These are phyloP conservation scores for Galago senegalensis DNA, from an alignment of 2,797 vertebrate species.

Conservation along the genomic window DNA sequence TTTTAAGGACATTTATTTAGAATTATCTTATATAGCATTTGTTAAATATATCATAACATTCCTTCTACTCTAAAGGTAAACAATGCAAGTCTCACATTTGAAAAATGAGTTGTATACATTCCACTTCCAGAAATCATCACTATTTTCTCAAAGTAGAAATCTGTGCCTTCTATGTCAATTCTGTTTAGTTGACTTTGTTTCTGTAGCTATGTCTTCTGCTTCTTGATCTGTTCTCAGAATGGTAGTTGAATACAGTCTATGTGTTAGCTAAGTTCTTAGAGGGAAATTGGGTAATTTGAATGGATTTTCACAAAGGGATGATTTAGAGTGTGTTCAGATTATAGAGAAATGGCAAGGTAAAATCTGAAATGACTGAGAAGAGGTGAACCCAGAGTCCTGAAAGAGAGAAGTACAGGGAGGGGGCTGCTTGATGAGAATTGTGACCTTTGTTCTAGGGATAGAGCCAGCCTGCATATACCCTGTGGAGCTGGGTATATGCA, in stretches of 20 bases:
- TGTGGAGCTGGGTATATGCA: neutral
- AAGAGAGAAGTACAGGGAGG: neutral
- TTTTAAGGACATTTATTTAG: slow-evolving; percentile 20
- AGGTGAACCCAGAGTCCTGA: neutral
- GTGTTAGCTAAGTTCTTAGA: neutral
- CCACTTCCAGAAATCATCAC: neutral
- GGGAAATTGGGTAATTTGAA: neutral
- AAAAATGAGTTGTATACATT: neutral
- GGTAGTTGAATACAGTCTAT: neutral
- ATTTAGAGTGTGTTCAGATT: neutral
- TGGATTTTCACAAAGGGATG: neutral
- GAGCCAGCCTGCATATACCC: neutral
- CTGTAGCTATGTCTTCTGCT: neutral
- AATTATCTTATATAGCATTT: neutral
- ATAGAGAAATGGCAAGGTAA: neutral
- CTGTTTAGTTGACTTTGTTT: neutral
- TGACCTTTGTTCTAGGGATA: neutral
- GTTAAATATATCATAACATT: neutral
- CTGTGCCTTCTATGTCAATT: neutral
- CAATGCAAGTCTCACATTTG: neutral
- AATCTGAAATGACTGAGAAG: neutral
- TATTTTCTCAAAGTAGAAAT: neutral
- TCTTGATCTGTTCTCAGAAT: neutral
- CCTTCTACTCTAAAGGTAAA: neutral
- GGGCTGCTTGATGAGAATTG: neutral